Evolutionary conservation across 2,113 vertebrate species (phyloP).

Genomic region (Casuarius casuarius): DNA sequence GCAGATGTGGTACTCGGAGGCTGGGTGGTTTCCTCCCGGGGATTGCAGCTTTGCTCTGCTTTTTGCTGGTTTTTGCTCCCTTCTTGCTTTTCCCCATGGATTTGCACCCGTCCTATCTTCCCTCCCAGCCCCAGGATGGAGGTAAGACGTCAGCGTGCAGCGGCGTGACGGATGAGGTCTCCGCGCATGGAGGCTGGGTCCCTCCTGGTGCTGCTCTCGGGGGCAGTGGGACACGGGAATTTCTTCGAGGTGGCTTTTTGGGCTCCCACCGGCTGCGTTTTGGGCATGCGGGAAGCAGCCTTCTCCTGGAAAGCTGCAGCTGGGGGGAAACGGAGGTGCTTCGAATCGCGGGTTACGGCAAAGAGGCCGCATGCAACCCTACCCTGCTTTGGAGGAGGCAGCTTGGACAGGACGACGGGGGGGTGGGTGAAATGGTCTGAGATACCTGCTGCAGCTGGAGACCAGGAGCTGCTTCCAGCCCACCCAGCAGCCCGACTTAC

Average conservation of each 20-base stretch:
- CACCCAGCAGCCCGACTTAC: neutral
- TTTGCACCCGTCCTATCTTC: neutral
- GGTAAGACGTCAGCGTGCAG: rapidly evolving
- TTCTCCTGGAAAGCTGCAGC: neutral
- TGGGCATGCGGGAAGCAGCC: neutral
- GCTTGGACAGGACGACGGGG: rapidly evolving
- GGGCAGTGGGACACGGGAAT: rapidly evolving
- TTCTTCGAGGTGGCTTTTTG: rapidly evolving
- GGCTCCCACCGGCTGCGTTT: neutral
- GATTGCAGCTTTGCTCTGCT: neutral
- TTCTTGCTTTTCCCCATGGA: neutral
- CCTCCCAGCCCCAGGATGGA: neutral
- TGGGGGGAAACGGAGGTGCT: neutral
- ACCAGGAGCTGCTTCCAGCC: neutral
- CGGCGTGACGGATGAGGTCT: too few species aligned
- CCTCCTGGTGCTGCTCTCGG: neutral
- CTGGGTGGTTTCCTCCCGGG: rapidly evolving
- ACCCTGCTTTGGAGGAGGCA: neutral
- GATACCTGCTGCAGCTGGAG: neutral
- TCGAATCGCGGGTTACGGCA: neutral
- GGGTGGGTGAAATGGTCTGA: neutral
- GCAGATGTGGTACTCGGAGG: neutral
- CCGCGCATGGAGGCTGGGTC: too few species aligned
- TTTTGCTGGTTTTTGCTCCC: neutral
- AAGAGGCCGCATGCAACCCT: neutral